phyloP scores from a whole-genome alignment of 2,888 invertebrate species.

The Odontothrips loti region DNA sequence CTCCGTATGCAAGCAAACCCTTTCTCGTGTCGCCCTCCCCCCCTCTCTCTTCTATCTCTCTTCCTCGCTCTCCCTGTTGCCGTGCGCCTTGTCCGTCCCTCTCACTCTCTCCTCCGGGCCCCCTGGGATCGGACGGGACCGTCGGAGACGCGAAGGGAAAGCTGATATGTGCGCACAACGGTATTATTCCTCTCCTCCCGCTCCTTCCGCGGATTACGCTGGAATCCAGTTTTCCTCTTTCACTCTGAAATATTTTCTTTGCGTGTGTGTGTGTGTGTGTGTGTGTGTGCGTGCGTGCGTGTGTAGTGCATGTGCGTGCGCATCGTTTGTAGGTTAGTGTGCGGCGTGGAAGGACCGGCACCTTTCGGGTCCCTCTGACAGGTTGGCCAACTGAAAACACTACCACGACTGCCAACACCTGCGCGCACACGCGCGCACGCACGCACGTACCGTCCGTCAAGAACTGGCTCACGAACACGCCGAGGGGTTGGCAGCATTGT shows the following conservation, averaged over 20 bases:
- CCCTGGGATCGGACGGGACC: not conserved
- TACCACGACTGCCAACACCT: too few species aligned
- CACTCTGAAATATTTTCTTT: not conserved
- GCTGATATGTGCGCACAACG: conserved; percentile 12
- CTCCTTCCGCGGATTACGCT: not conserved
- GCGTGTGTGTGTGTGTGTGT: not conserved
- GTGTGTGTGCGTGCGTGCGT: not conserved
- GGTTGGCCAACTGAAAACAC: too few species aligned
- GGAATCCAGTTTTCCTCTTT: not conserved
- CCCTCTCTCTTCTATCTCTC: not conserved
- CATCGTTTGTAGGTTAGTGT: not conserved
- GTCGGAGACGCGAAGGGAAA: not conserved
- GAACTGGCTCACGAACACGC: too few species aligned
- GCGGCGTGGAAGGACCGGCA: too few species aligned
- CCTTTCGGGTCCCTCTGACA: too few species aligned
- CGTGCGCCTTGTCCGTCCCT: not conserved
- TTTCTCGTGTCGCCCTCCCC: too few species aligned
- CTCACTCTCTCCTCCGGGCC: not conserved
- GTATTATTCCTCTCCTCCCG: not conserved
- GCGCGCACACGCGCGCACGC: too few species aligned
- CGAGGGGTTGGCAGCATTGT: not conserved
- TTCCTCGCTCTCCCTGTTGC: not conserved
- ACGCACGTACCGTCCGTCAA: too few species aligned
- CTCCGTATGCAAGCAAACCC: too few species aligned
- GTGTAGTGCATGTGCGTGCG: not conserved